Evolutionary conservation across 1,140 invertebrate species (phyloP).

Genomic region (Meteorus sp.): DNA sequence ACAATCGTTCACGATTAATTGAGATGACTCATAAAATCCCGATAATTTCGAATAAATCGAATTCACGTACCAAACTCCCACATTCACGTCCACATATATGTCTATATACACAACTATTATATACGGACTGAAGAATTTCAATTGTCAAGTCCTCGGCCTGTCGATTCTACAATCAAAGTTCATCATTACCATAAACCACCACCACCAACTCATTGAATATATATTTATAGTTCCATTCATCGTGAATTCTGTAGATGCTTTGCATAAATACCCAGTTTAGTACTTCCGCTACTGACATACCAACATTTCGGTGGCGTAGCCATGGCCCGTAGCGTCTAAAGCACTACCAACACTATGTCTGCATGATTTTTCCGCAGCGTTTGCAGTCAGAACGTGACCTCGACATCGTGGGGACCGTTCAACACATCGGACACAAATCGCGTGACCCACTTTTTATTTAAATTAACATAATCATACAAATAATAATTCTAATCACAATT

Average conservation of each 20-base stretch:
- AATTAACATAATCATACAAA: neutral
- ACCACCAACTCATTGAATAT: conserved; percentile 7
- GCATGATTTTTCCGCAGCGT: conserved; percentile 24
- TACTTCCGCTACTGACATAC: conserved; percentile 10
- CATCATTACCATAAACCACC: conserved; percentile 17
- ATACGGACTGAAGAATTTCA: neutral
- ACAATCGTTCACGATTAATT: no score
- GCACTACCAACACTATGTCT: neutral
- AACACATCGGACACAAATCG: neutral
- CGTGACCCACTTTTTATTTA: conserved; percentile 19
- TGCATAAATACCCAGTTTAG: conserved; percentile 22
- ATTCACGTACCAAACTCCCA: no score
- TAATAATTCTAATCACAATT: no score
- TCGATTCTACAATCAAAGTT: neutral
- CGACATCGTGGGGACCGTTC: neutral
- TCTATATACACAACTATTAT: neutral
- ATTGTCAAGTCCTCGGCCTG: neutral
- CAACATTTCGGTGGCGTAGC: neutral
- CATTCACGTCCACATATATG: no score
- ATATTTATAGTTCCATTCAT: neutral
- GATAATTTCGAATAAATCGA: no score
- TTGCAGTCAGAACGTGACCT: conserved; percentile 14
- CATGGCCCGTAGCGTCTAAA: neutral
- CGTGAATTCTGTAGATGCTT: conserved; percentile 7
- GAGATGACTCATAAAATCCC: no score